Evolutionary conservation across 2,888 invertebrate genomes (phyloP).

Genomic region (Cantharis rustica): DNA sequence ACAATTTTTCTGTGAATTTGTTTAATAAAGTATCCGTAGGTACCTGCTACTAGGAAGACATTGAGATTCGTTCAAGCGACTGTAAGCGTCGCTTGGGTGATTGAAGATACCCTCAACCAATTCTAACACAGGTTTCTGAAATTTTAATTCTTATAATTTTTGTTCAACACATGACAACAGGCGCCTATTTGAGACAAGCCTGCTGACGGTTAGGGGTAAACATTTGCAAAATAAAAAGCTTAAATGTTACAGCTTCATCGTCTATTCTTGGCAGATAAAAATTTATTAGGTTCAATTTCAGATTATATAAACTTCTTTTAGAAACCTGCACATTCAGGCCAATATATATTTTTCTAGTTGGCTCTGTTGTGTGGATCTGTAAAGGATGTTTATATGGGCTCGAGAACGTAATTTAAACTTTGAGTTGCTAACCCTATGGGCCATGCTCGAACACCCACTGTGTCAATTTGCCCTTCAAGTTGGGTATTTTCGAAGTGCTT

Average conservation of each 20-base stretch:
- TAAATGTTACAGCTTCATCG: neutral
- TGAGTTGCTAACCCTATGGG: too few relatives aligned
- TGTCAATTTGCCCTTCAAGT: neutral
- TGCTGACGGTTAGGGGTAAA: neutral
- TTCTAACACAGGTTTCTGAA: conserved; percentile 52
- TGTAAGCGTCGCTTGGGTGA: conserved; percentile 49
- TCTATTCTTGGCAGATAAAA: neutral
- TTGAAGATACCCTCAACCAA: conserved; percentile 53
- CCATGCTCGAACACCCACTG: neutral
- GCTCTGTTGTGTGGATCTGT: too few relatives aligned
- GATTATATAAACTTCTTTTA: too few relatives aligned
- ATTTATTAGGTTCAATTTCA: too few relatives aligned
- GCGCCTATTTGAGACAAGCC: neutral
- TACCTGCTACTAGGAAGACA: conserved; percentile 52
- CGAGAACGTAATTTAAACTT: too few relatives aligned
- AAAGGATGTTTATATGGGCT: neutral
- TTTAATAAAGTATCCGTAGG: neutral
- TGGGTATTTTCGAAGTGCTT: neutral
- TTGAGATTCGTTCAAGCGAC: conserved; percentile 53
- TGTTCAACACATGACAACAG: neutral
- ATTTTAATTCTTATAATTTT: neutral
- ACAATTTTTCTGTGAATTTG: neutral
- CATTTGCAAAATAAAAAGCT: neutral
- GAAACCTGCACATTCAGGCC: too few relatives aligned
- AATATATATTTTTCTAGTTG: too few relatives aligned